Percentiles rank a stretch among this genome's conserved stretches.
These are phyloP conservation scores for Ichneumon xanthorius DNA, from an alignment of 2,888 invertebrate species.

Conservation along the genomic window DNA sequence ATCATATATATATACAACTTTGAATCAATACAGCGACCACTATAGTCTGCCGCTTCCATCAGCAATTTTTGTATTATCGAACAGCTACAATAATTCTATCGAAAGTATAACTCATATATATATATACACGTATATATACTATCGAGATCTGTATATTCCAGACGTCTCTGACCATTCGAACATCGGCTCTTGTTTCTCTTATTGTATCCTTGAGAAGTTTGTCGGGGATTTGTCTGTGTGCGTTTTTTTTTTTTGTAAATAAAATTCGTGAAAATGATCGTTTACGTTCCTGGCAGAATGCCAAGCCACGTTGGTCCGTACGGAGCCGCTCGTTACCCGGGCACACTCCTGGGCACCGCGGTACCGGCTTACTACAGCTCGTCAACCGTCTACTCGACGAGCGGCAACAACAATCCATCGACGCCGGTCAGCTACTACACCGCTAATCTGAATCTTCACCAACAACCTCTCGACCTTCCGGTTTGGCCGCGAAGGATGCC, in stretches of 20 bases:
- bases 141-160: not conserved
- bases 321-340: conserved; percentile 82
- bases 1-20: not conserved
- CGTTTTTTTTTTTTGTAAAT: not conserved
- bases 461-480: conserved; percentile 79
- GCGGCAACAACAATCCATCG: conserved; percentile 60
- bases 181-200: conserved; percentile 8
- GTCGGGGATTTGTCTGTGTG: not conserved
- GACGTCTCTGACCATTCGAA: conserved; percentile 29
- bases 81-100: conserved; percentile 10
- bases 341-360: conserved; percentile 80
- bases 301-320: conserved; percentile 82
- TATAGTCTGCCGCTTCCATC: not conserved
- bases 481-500: conserved; percentile 83
- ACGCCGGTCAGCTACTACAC: conserved; percentile 60
- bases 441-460: conserved; percentile 69
- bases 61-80: not conserved
- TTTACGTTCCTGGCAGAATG: conserved; percentile 85
- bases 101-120: not conserved
- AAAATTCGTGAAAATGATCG: conserved; percentile 79
- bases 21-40: not conserved
- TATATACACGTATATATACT: conserved; percentile 5
- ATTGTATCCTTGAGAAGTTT: not conserved
- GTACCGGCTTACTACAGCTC: conserved; percentile 79
- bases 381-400: conserved; percentile 74